Conservation (phyloP, 2,113 vertebrate species). For the Zapornia atra region DNA sequence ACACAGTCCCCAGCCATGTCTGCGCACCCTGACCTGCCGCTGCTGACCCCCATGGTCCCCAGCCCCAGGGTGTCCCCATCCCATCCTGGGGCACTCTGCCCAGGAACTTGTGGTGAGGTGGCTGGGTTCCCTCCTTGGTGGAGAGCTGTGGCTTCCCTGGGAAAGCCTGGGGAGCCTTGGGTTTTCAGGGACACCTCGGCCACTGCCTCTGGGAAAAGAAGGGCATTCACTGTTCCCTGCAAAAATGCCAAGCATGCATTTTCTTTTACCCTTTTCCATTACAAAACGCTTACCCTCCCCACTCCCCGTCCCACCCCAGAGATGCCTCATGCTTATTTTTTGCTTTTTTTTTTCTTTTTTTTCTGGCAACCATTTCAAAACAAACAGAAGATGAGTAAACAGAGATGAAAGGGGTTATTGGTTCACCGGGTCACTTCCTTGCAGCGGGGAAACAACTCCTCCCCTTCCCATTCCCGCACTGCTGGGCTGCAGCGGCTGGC, state of each 20-base stretch:
- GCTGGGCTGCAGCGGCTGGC: not conserved
- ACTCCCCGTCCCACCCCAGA: not conserved
- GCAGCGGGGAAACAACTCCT: not conserved
- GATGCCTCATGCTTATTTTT: not conserved
- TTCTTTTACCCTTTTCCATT: not conserved
- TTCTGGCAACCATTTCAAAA: not conserved
- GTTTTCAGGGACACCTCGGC: not conserved
- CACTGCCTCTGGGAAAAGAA: not conserved
- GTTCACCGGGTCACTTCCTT: not conserved
- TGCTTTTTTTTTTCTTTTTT: not conserved
- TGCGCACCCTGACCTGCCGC: not conserved
- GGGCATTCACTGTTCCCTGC: not conserved
- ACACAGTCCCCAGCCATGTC: rapidly evolving
- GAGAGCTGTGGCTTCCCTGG: not conserved
- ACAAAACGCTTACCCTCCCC: not conserved
- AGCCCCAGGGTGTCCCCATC: not conserved
- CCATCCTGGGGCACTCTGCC: not conserved
- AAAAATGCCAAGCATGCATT: not conserved
- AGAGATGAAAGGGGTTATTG: conserved; percentile 11
- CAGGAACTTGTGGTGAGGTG: rapidly evolving
- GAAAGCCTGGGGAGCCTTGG: not conserved
- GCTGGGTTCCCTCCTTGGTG: not conserved
- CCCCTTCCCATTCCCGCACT: rapidly evolving
- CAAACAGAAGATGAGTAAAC: not conserved
- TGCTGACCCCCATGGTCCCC: not conserved